Conservation (phyloP, 2,113 vertebrate genomes). For the Orycteropus afer region DNA sequence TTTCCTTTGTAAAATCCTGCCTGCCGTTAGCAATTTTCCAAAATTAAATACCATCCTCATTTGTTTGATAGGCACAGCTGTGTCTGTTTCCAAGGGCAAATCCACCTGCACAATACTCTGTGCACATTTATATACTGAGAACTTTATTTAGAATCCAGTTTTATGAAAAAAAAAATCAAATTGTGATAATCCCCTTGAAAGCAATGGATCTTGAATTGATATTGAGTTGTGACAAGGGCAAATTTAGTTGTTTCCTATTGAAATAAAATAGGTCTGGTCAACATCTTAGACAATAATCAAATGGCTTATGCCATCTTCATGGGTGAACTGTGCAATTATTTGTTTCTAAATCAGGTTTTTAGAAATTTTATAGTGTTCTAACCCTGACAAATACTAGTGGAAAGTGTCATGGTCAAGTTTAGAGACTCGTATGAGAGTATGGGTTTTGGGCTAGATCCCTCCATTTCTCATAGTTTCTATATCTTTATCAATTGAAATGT, state of each 20-base stretch:
- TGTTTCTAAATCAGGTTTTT: background rate
- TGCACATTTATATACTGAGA: constrained; percentile 2
- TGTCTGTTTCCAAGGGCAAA: constrained; percentile 59
- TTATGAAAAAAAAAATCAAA: background rate
- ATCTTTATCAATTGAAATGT: background rate
- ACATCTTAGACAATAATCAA: background rate
- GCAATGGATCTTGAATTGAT: background rate
- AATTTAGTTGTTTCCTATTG: background rate
- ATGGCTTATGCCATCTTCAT: background rate
- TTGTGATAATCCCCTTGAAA: background rate
- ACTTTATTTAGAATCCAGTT: constrained; percentile 51
- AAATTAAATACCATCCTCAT: constrained; percentile 61
- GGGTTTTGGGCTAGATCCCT: background rate
- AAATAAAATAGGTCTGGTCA: background rate
- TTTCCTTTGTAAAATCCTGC: background rate
- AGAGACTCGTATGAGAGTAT: background rate
- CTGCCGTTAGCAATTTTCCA: constrained; percentile 56
- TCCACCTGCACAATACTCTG: constrained; percentile 40
- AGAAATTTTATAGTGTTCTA: background rate
- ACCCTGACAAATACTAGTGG: background rate
- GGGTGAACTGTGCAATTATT: background rate
- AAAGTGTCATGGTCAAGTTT: background rate
- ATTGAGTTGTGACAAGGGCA: background rate
- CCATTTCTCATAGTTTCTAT: background rate
- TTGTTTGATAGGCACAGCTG: constrained; percentile 55